A percentile compares a stretch with the other conserved stretches of the same genome.
phyloP scores from a whole-genome alignment of 2,888 invertebrate genomes.

The Cryptocephalus moraei region DNA sequence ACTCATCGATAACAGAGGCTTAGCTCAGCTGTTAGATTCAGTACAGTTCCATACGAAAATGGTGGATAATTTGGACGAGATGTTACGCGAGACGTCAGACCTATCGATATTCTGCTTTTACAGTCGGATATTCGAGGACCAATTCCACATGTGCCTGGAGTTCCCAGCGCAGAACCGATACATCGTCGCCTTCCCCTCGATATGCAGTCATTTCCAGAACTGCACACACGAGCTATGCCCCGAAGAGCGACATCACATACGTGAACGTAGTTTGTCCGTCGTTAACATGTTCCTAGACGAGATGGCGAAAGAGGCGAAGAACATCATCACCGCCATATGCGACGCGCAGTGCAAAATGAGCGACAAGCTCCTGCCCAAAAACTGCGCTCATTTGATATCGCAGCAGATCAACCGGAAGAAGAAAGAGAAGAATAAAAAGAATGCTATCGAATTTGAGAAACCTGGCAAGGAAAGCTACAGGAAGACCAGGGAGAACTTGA shows the following conservation, averaged over 20 bases:
- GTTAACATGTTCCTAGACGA: conserved; percentile 97
- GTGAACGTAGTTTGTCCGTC: conserved; percentile 88
- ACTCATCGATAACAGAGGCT: conserved; percentile 72
- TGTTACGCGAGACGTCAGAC: conserved; percentile 94
- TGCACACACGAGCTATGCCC: conserved; percentile 98
- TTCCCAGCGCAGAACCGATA: conserved; percentile 98
- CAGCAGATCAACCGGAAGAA: conserved; percentile 83
- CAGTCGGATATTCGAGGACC: conserved; percentile 92
- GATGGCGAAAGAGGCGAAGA: conserved; percentile 98
- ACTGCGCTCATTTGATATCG: conserved; percentile 85
- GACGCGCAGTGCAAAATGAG: conserved; percentile 97
- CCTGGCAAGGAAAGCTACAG: conserved; percentile 95
- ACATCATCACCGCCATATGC: conserved; percentile 96
- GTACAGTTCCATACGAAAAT: conserved; percentile 95
- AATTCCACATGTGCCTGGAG: conserved; percentile 97
- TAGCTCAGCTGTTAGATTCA: conserved; percentile 89
- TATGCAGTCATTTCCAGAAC: conserved; percentile 96
- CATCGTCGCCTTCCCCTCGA: conserved; percentile 93
- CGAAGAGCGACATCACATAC: conserved; percentile 93
- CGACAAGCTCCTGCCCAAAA: conserved; percentile 89
- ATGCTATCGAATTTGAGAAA: conserved; percentile 72
- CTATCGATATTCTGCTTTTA: conserved; percentile 97
- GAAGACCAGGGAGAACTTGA: conserved; percentile 91
- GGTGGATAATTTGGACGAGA: conserved; percentile 95
- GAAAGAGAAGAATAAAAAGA: conserved; percentile 86